Base-by-base conservation (phyloP, 1,140 invertebrate species). In the Pogonomyrmex barbatus region DNA sequence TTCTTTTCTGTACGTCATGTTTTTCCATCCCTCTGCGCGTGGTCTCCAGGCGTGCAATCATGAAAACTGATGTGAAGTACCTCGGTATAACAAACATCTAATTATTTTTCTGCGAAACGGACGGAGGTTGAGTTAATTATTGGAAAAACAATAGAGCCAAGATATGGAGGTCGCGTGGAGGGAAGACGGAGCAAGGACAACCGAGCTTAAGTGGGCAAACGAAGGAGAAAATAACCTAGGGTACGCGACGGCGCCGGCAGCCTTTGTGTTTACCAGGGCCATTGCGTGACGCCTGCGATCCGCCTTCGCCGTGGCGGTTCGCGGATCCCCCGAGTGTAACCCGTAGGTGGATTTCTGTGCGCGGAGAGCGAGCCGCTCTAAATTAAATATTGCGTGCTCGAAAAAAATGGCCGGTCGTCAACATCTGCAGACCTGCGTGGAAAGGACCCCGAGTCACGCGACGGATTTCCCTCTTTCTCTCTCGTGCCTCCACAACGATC, bases 391-490 rank as follows among this genome's bases (percentile, higher is more conserved):
- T 83, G 79, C 79, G 54, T 83, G 79, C 79, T 83, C 42, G 68
- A 75, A 83, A 83, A 82, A 83, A 73, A 90, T 75, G n/a, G 71
- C 60, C 60, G 58, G 84, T 89, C 79, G 86, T 89, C 89, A 89
- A 81, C 68, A 87, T 82, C 79, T 77, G 24, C 68, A 65, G 65
- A 62, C 62, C 33, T 77, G 75, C 78, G 42, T 47, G 68, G 36
- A 87, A 82, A 90, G 87, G 85, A 79, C 86, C 24, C 60, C 63
- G 86, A 90, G 89, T 90, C 89, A 90, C 89, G 89, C 89, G 63
- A 90, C 77, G 75, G 50, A 56, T 36, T 30, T 60, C 36, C 62
- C 4, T 36, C 39, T 52, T 9, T 12, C 17, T 62, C 14, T 62
- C 56, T 76, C 8, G 33, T 36, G 8, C 9, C 12, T 70, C 14